Conservation (phyloP, 2,113 vertebrate genomes). For the Irena cyanogastra region DNA sequence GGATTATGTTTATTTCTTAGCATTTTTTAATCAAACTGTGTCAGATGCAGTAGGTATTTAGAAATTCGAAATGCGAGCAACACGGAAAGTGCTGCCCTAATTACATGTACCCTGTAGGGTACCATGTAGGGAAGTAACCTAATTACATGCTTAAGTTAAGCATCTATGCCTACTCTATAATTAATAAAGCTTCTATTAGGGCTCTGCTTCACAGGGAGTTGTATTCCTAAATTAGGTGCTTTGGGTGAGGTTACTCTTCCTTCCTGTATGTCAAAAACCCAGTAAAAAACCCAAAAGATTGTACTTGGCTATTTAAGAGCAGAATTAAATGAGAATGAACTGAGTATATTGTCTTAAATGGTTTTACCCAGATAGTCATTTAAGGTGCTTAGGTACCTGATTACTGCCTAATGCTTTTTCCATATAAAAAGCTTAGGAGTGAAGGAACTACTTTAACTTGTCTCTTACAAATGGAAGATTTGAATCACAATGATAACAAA, state of each 20-base stretch:
- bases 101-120: background rate
- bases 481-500: background rate
- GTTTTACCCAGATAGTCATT: constrained; percentile 2
- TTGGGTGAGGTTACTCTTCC: background rate
- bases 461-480: background rate
- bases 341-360: background rate
- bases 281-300: background rate
- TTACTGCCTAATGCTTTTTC: constrained; percentile 12
- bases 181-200: background rate
- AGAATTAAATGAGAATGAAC: background rate
- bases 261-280: background rate
- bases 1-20: background rate
- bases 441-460: background rate
- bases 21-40: background rate
- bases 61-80: background rate
- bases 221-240: background rate
- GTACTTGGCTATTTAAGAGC: background rate
- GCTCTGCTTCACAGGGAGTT: background rate
- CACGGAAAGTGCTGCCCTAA: background rate
- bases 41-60: background rate
- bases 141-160: background rate
- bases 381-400: background rate
- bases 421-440: background rate
- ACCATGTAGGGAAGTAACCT: background rate
- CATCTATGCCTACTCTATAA: background rate